Evolutionary conservation across 2,888 invertebrate species (phyloP), one percentile per base, ranked within the genome.

Genomic region (Pyrocoelia pectoralis): DNA sequence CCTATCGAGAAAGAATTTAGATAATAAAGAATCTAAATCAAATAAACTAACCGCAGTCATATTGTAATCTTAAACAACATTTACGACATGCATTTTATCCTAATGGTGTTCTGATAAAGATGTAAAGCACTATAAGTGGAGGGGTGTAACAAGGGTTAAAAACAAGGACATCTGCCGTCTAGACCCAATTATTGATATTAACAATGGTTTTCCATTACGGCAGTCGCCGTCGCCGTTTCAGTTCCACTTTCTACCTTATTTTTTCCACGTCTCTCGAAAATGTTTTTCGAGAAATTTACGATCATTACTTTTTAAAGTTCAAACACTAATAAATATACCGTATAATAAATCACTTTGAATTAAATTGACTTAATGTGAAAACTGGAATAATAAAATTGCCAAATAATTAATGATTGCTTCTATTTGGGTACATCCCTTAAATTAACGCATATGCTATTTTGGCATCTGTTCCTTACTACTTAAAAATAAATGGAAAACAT

Each of bases 161-260:
- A 63, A 63, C 55, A 55, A 54, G 57, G 68, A 68, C 70, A 70
- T 70, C 70, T 70, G 68, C 67, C 67, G 73, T 72, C 73, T 72
- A 72, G 72, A 73, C 72, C 73, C 72, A 73, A 72, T 73, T 73
- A 73, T 72, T 59, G 69, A 72, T 64, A 72, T 70, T 68, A 68
- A 73, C 73, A 73, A 72, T 73, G 72, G 56, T 72, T 72, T 73
- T 72, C 73, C 73, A 73, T 73, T 73, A 73, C 63, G 60, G 19
- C 51, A 56, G 61, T 50, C 64, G 65, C 52, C 60, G 8, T 41
- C 33, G 33, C n/a, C 33, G n/a, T 8, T n/a, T 8, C n/a, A 2
- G 2, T 33, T 8, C 33, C n/a, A 33, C 33, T n/a, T 33, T 33
- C 33, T 33, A 24, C 24, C 24, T 5, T 24, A 10, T n/a, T 33